phyloP scores from a whole-genome alignment of 2,797 vertebrate genomes.

The Varecia variegata region DNA sequence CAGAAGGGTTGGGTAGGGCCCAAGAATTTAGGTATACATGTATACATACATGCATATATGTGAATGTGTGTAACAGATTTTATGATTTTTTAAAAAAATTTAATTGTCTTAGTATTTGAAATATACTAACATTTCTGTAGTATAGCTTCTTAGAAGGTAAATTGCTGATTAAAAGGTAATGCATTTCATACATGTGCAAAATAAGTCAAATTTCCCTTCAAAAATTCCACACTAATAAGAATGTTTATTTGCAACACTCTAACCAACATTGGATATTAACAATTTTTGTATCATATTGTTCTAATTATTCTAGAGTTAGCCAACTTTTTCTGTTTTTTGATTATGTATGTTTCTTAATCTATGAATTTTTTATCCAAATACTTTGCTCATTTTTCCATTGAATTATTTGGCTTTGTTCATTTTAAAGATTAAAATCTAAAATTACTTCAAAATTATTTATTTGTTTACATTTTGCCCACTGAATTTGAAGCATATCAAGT shows the following conservation, averaged over 20 bases:
- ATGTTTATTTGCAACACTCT: neutral
- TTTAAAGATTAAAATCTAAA: neutral
- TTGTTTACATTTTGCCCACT: neutral
- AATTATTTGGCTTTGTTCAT: neutral
- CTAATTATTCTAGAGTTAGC: neutral
- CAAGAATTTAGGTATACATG: neutral
- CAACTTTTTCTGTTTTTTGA: neutral
- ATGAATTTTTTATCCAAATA: neutral
- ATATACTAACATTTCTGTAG: neutral
- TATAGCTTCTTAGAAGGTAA: neutral
- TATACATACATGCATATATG: neutral
- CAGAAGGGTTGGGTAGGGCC: rapidly evolving
- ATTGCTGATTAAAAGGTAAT: neutral
- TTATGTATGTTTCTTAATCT: neutral
- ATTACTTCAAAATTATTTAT: neutral
- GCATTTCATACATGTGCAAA: neutral
- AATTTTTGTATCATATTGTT: neutral
- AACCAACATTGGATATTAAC: neutral
- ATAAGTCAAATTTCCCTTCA: neutral
- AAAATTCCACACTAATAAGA: neutral
- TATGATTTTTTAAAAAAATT: neutral
- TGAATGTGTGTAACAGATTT: neutral
- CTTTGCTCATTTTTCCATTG: neutral
- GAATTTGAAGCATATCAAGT: slow-evolving; percentile 27
- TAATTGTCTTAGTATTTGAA: neutral